These are phyloP conservation scores for Notocelia uddmanniana DNA, from an alignment of 2,888 invertebrate genomes.

Conservation along the genomic window DNA sequence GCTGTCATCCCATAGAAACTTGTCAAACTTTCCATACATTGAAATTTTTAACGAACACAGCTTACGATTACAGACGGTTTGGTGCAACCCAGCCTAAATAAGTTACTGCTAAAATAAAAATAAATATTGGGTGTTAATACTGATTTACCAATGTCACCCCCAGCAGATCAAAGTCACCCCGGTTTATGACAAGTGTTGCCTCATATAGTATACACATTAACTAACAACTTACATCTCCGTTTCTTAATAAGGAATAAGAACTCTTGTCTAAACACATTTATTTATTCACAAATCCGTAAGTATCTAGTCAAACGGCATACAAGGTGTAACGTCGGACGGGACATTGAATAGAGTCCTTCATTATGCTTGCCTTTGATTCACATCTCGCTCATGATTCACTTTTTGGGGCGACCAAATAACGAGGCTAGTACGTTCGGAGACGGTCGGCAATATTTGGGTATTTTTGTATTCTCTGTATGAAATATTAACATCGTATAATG, in stretches of 20 bases:
- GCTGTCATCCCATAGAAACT: too few relatives aligned
- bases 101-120: too few relatives aligned
- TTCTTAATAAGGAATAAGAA: not conserved
- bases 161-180: too few relatives aligned
- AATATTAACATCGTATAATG: not conserved
- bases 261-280: not conserved
- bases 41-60: too few relatives aligned
- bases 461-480: not conserved
- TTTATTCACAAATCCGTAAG: not conserved
- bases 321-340: conserved; percentile 47
- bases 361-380: conserved; percentile 76
- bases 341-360: conserved; percentile 72
- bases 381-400: conserved; percentile 73
- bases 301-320: not conserved
- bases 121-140: too few relatives aligned
- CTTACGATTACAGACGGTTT: too few relatives aligned
- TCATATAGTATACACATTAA: too few relatives aligned
- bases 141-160: too few relatives aligned
- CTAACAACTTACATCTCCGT: not conserved
- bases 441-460: not conserved
- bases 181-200: too few relatives aligned
- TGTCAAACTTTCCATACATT: too few relatives aligned
- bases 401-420: conserved; percentile 60
- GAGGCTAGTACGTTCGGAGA: conserved; percentile 5
- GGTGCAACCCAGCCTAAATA: too few relatives aligned